A percentile compares a stretch with the other conserved stretches of the same genome.
phyloP scores from a whole-genome alignment of 2,797 vertebrate genomes.

The Urophycis tenuis region DNA sequence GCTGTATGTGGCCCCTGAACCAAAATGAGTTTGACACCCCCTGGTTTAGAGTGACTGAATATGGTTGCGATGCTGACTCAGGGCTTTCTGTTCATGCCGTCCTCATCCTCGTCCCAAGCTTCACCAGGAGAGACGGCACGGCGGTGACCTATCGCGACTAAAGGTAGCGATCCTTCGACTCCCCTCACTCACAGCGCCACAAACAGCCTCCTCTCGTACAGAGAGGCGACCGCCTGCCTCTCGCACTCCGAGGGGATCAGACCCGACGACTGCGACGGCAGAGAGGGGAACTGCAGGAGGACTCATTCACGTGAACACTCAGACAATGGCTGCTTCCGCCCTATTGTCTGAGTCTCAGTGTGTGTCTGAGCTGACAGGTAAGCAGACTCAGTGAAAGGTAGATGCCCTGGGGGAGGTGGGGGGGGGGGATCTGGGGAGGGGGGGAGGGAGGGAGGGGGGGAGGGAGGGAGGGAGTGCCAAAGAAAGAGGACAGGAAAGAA shows the following conservation, averaged over 20 bases:
- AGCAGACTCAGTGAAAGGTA: constrained; percentile 38
- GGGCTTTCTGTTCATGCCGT: too few relatives aligned
- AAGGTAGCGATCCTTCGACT: not conserved
- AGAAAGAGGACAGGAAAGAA: not conserved
- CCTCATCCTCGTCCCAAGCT: too few relatives aligned
- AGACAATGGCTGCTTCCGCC: constrained; percentile 46
- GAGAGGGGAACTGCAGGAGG: constrained; percentile 4
- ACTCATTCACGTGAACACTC: constrained; percentile 18
- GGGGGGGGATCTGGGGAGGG: too few relatives aligned
- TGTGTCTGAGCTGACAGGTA: constrained; percentile 13
- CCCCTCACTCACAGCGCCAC: not conserved
- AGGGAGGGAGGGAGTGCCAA: not conserved
- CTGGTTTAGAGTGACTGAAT: too few relatives aligned
- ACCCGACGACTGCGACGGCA: too few relatives aligned
- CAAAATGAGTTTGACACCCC: too few relatives aligned
- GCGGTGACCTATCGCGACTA: not conserved
- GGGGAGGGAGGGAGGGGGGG: not conserved
- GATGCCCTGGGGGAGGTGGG: constrained; percentile 31
- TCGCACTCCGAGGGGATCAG: not conserved
- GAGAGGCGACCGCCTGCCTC: not conserved
- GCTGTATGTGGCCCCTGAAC: too few relatives aligned
- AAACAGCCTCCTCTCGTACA: not conserved
- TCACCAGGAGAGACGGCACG: too few relatives aligned
- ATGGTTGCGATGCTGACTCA: too few relatives aligned
- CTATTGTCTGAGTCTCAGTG: constrained; percentile 30